phyloP scores from a whole-genome alignment of 2,888 invertebrate genomes.

The Hecatera dysodea region DNA sequence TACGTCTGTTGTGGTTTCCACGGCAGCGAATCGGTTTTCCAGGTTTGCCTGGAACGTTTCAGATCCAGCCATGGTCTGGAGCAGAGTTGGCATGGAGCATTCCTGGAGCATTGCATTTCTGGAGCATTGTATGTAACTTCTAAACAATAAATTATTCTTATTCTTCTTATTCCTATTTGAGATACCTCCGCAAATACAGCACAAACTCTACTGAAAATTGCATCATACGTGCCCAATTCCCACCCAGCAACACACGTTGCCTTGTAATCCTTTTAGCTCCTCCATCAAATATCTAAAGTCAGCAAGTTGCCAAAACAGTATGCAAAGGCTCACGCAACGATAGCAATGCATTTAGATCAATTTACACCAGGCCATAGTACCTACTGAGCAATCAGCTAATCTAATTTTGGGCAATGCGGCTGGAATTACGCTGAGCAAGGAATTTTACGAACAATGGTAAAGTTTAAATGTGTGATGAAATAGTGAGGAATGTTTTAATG shows the following conservation, averaged over 20 bases:
- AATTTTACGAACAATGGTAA: constrained; percentile 37
- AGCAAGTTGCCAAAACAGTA: constrained; percentile 37
- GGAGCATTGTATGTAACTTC: no score
- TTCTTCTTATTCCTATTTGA: no score
- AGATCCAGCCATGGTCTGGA: no score
- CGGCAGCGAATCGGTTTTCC: no score
- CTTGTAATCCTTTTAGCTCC: constrained; percentile 30
- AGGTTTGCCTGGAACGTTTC: no score
- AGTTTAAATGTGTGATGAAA: constrained; percentile 24
- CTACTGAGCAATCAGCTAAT: constrained; percentile 55
- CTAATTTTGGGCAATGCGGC: constrained; percentile 55
- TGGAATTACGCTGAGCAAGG: constrained; percentile 42
- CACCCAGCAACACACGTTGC: constrained; percentile 8
- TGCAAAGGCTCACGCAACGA: constrained; percentile 35
- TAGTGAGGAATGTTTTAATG: not conserved
- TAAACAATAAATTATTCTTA: no score
- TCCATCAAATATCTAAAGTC: constrained; percentile 19
- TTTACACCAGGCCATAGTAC: constrained; percentile 56
- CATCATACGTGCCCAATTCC: not conserved
- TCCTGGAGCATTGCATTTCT: no score
- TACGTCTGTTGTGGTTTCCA: no score
- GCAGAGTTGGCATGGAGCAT: no score
- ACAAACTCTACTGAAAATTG: not conserved
- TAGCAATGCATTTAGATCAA: constrained; percentile 59
- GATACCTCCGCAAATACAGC: not conserved